Conservation (phyloP, 2,113 vertebrate species). For the Tauraco erythrolophus region DNA sequence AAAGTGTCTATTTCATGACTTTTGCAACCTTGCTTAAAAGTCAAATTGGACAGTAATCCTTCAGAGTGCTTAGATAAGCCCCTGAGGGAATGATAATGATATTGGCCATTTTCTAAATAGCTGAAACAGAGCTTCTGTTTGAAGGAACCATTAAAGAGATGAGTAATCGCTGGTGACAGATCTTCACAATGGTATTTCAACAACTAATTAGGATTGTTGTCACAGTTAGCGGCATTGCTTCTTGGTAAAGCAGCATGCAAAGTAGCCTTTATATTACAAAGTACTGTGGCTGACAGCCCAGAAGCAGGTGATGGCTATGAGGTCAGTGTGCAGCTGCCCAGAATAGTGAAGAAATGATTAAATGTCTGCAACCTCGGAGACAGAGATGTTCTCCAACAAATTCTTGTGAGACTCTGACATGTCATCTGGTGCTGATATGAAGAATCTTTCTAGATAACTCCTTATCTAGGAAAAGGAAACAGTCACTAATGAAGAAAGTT, state of each 20-base stretch:
- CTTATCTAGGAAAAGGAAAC: background rate
- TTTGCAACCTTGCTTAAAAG: conserved; percentile 44
- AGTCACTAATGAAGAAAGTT: background rate
- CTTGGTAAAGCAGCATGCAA: conserved; percentile 21
- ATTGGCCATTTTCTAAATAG: conserved; percentile 59
- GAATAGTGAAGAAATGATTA: conserved; percentile 60
- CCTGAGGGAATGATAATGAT: conserved; percentile 48
- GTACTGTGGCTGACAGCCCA: background rate
- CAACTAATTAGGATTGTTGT: conserved; percentile 68
- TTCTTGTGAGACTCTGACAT: conserved; percentile 42
- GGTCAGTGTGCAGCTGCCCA: conserved; percentile 52
- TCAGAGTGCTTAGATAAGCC: conserved; percentile 46
- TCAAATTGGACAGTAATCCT: conserved; percentile 47
- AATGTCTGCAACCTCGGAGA: background rate
- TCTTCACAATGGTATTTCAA: conserved; percentile 65
- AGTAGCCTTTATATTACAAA: background rate
- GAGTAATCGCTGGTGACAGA: conserved; percentile 63
- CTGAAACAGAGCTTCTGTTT: conserved; percentile 56
- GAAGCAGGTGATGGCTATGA: conserved; percentile 21
- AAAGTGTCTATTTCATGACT: conserved; percentile 40
- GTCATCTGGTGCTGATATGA: background rate
- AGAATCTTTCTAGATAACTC: background rate
- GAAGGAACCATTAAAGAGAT: conserved; percentile 53
- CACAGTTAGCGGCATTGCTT: conserved; percentile 44
- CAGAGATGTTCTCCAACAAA: conserved; percentile 39